Conservation (phyloP, 2,888 invertebrate genomes). For the Agriopis aurantiaria region DNA sequence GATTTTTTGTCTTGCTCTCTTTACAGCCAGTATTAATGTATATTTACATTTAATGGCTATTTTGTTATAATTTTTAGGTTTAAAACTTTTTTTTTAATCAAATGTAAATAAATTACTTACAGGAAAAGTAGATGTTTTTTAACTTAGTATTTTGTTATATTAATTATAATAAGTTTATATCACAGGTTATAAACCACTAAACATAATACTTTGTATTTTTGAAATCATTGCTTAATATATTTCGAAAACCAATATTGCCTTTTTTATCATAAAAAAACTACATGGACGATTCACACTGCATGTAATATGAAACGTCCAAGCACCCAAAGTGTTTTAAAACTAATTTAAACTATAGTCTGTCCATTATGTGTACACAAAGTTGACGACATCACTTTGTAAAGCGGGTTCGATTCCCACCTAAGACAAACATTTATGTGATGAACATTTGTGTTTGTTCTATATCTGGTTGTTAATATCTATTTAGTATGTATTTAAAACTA, state of each 20-base stretch:
- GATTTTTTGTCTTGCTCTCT: slow-evolving; percentile 46
- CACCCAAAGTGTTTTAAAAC: no score
- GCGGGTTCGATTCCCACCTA: no score
- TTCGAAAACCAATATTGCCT: not conserved
- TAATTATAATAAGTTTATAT: slow-evolving; percentile 13
- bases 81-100: not conserved
- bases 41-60: slow-evolving; percentile 32
- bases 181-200: slow-evolving; percentile 28
- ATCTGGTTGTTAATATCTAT: no score
- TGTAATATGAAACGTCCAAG: no score
- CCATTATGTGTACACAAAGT: no score
- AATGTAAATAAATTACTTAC: not conserved
- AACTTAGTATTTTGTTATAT: not conserved
- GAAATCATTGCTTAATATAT: slow-evolving; percentile 6
- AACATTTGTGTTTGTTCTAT: no score
- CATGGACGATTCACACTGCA: no score
- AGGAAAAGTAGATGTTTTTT: not conserved
- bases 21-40: slow-evolving; percentile 60
- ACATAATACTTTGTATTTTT: slow-evolving; percentile 16
- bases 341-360: no score
- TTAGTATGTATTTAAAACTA: no score
- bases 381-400: no score
- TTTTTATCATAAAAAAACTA: not conserved
- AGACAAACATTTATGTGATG: no score
- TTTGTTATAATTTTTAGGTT: not conserved